Conservation (phyloP, 2,797 vertebrate species). For the Coracias cyanogaster region DNA sequence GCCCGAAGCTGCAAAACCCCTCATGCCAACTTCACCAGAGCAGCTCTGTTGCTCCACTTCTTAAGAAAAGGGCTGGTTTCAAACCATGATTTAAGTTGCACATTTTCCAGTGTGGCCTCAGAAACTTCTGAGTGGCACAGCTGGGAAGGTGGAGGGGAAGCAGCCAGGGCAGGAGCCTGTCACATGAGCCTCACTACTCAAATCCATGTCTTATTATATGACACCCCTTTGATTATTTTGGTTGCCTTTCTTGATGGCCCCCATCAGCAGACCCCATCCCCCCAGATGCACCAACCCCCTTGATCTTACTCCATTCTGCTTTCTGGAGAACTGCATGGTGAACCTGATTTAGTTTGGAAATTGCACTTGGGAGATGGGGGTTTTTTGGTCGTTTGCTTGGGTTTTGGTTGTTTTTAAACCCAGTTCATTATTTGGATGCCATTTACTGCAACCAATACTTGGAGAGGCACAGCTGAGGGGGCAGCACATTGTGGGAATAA, state of each 20-base stretch:
- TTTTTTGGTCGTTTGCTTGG: background rate
- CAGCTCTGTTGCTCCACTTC: background rate
- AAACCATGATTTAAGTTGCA: background rate
- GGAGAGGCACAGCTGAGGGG: background rate
- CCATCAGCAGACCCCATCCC: background rate
- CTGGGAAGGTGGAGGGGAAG: background rate
- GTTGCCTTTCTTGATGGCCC: background rate
- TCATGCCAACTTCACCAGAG: accelerated
- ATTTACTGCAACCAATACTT: background rate
- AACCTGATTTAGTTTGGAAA: background rate
- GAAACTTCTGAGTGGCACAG: background rate
- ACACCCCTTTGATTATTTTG: background rate
- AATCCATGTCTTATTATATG: background rate
- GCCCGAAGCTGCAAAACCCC: background rate
- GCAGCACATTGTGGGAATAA: background rate
- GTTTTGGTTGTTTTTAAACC: background rate
- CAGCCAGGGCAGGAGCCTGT: background rate
- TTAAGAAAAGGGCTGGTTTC: background rate
- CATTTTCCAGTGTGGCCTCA: background rate
- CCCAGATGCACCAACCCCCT: background rate
- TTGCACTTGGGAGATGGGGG: background rate
- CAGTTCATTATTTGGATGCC: background rate
- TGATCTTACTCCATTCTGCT: background rate
- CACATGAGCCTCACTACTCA: background rate
- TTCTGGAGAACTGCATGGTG: accelerated